Evolutionary conservation across 2,113 vertebrate species (phyloP).

Genomic region (Neopipo cinnamomea): DNA sequence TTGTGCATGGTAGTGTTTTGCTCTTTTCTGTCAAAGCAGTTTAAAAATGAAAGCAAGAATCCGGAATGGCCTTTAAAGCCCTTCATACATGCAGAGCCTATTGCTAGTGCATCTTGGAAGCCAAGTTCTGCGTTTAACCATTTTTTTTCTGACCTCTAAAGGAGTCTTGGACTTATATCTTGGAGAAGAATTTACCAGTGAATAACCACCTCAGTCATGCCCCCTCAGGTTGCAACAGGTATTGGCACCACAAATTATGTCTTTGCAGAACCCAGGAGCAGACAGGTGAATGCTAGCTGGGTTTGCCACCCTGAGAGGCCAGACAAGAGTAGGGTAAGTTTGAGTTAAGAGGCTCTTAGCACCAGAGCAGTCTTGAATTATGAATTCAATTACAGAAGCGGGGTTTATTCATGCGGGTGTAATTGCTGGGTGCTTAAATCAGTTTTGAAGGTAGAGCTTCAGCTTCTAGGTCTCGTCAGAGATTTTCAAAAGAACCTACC

Average conservation of each 20-base stretch:
- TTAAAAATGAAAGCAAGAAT: not conserved
- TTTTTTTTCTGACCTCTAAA: not conserved
- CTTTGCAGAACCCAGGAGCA: not conserved
- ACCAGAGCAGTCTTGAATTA: not conserved
- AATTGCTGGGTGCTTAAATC: not conserved
- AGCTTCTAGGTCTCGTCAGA: not conserved
- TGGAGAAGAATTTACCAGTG: not conserved
- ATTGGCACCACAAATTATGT: not conserved
- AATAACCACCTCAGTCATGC: not conserved
- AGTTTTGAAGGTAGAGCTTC: not conserved
- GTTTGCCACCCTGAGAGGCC: not conserved
- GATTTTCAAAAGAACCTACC: constrained; percentile 2
- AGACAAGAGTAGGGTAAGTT: not conserved
- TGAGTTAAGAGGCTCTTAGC: not conserved
- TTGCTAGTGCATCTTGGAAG: not conserved
- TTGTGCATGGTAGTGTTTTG: not conserved
- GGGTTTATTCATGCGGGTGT: not conserved
- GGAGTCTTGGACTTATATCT: not conserved
- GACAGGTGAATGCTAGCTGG: not conserved
- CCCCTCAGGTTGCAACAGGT: not conserved
- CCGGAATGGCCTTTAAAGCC: not conserved
- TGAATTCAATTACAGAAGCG: not conserved
- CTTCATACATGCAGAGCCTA: not conserved
- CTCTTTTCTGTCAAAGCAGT: not conserved
- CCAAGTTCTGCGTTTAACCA: not conserved